A percentile compares a stretch with the other conserved stretches of the same genome.
Conservation (phyloP, 2,888 invertebrate species). For the Drosophila cyrtoloma region DNA sequence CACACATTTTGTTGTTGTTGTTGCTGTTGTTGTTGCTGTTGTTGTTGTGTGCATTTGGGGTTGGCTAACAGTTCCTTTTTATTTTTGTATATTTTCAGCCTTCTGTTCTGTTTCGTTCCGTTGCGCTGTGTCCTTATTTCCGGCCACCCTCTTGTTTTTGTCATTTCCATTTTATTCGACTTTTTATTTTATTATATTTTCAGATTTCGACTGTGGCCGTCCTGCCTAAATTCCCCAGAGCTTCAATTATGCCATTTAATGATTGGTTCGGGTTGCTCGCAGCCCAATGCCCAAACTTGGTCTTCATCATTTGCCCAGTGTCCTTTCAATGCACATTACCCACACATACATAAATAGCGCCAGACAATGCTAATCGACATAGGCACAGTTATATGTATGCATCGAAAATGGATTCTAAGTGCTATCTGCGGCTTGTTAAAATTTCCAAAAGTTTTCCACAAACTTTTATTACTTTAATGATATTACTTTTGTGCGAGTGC, state of each 20-base stretch:
- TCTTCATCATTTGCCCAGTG: constrained; percentile 17
- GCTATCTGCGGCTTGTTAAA: background rate
- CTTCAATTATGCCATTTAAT: constrained; percentile 76
- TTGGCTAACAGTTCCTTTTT: constrained; percentile 31
- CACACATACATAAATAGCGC: constrained; percentile 5
- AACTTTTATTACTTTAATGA: background rate
- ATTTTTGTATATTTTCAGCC: constrained; percentile 14
- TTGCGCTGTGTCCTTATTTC: constrained; percentile 37
- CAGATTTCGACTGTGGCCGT: constrained; percentile 41
- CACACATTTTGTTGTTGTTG: constrained; percentile 36
- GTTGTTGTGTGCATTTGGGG: constrained; percentile 44
- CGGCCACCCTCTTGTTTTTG: constrained; percentile 55
- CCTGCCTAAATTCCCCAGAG: constrained; percentile 62
- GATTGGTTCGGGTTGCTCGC: constrained; percentile 59
- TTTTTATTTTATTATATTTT: constrained; percentile 71
- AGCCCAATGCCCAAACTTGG: constrained; percentile 28
- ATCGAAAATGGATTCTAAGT: no score
- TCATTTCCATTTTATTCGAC: constrained; percentile 72
- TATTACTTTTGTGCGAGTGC: background rate
- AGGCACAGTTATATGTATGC: background rate
- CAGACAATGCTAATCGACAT: background rate
- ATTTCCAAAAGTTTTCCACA: background rate
- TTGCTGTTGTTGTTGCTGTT: constrained; percentile 18
- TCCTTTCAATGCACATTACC: constrained; percentile 12
- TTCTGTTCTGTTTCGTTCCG: constrained; percentile 24